Evolutionary conservation across 2,797 vertebrate species (phyloP), one percentile per base, ranked within the genome.

Genomic region (Micromesistius poutassou): DNA sequence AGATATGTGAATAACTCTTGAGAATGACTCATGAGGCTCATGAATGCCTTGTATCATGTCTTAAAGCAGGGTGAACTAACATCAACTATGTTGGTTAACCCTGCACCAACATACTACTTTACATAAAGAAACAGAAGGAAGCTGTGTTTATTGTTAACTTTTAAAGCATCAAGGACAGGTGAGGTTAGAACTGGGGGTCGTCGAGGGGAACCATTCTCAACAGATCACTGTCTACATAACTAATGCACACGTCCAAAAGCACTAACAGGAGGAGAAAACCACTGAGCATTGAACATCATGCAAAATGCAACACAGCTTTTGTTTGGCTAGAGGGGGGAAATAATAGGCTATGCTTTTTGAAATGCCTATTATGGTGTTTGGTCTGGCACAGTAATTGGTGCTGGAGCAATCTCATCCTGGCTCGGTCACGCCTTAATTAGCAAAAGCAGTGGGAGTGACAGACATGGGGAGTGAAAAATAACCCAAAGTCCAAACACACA

Each of bases 361-460:
- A 82, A 89, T 77, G 85, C 74, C 71, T 81, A 73, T 85, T 82
- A 74, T 74, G 77, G 79, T 80, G 82, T 89, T 89, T 86, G 82
- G 77, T 82, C 79, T 75, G 82, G 76, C 80, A 74, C 75, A 12
- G 42, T 78, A 81, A 81, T 78, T 75, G 76, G 74, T 14, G 35
- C 40, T 30, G 78, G 76, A 79, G 78, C 81, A 77, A 84, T 83
- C 76, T 88, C 75, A 78, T 81, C 88, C 72, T 83, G 78, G 76
- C 77, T 81, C 30, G 5, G 82, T 86, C 87, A 87, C 79, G 85
- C 85, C 80, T 85, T 90, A 9, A 90, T 91, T 87, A 88, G 76
- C 74, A 80, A 87, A 87, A 89, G 75, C 84, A 77, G 84, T 86
- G 82, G 85, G 79, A 77, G 78, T 81, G 80, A 85, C 72, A 89